Base-by-base conservation (phyloP, 2,888 invertebrate genomes). In the Ethmia dodecea region DNA sequence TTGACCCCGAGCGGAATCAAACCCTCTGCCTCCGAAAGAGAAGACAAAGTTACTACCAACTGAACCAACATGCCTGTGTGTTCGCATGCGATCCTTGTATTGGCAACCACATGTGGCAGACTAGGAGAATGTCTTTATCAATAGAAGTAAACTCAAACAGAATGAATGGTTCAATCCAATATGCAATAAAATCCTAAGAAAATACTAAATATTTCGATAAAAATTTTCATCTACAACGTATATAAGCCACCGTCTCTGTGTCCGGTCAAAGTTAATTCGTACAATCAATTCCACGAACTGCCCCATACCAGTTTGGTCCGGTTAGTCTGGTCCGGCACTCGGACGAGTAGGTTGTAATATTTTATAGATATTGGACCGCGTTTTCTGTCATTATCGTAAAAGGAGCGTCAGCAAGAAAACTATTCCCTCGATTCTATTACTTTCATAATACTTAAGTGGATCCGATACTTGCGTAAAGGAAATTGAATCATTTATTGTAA, bases 401-500 rank as follows among this genome's bases (percentile, higher is more conserved):
- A 81, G 79, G 72, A 86, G 73, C 78, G 77, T 83, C 83, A 81
- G 81, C 83, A 80, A 76, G 80, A 83, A 84, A 86, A 86, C 84
- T 81, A 81, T 83, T 81, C 77, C 68, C 68, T 71, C 67, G 67
- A 70, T 54, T 75, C 72, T 79, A 80, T 81, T 80, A 73, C 84
- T 77, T 74, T 80, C 79, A 80, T 86, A 86, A 84, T 83, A 81
- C 79, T 80, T 80, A 84, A 84, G 83, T 83, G 80, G 81, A 80
- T 76, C 69, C 67, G 76, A 77, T 80, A 77, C 75, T 80, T 79
- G 74, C 72, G 76, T 78, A 72, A 66, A 76, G 78, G 74, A 79
- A 83, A 84, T 84, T 81, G 81, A 81, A 84, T 84, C 84, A 80
- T 79, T 83, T 83, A 81, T 80, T 81, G 80, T 79, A 79, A 81